These are phyloP conservation scores for Ammodytes marinus DNA, from an alignment of 2,113 vertebrate species.

Conservation along the genomic window DNA sequence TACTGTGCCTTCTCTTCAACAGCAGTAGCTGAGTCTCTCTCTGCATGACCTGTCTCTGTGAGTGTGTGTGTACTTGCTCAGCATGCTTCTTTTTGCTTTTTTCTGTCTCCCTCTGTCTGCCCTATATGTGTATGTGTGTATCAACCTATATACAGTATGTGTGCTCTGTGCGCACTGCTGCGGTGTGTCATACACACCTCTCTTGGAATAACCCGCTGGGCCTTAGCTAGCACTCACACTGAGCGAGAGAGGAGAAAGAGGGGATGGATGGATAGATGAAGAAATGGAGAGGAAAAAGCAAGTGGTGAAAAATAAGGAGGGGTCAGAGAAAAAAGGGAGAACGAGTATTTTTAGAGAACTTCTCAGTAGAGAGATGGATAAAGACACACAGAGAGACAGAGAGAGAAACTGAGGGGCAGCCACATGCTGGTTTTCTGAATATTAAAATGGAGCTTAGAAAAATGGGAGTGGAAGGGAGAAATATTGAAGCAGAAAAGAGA, in stretches of 20 bases:
- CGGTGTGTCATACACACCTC: conserved; percentile 75
- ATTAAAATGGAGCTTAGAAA: conserved; percentile 47
- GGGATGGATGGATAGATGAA: conserved; percentile 38
- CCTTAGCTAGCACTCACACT: conserved; percentile 72
- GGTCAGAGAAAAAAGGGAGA: conserved; percentile 57
- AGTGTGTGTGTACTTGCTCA: conserved; percentile 40
- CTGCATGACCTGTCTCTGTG: conserved; percentile 63
- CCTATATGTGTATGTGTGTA: conserved; percentile 36
- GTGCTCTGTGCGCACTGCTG: conserved; percentile 19
- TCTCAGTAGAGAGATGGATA: not conserved
- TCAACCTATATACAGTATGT: conserved; percentile 20
- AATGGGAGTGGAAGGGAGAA: conserved; percentile 12
- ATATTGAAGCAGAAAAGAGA: conserved; percentile 21
- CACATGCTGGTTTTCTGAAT: conserved; percentile 46
- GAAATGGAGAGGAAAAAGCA: conserved; percentile 30
- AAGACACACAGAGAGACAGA: not conserved
- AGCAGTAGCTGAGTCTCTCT: conserved; percentile 62
- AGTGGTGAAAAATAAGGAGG: conserved; percentile 50
- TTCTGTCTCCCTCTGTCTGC: conserved; percentile 61
- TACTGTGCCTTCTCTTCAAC: conserved; percentile 47
- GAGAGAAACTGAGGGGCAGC: conserved; percentile 19
- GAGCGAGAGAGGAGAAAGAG: conserved; percentile 60
- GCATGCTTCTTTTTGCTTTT: conserved; percentile 61
- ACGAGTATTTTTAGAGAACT: conserved; percentile 65
- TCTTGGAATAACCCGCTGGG: conserved; percentile 76